Evolutionary conservation across 2,113 vertebrate species (phyloP).

Genomic region (Festucalex cinctus): DNA sequence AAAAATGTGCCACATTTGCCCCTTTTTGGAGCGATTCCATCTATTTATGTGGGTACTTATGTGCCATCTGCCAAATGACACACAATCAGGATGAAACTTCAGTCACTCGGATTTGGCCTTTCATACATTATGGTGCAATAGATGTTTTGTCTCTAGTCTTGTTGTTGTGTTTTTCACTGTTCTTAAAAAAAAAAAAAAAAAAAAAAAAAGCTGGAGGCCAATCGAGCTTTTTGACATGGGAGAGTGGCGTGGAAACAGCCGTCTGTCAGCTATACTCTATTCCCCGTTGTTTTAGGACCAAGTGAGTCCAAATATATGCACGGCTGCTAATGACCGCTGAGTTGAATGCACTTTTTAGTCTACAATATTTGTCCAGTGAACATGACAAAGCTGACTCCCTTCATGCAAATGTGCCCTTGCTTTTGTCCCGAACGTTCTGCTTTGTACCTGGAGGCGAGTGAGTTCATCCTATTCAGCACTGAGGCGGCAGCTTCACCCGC

Average conservation of each 20-base stretch:
- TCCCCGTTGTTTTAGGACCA: constrained; percentile 75
- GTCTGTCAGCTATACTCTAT: constrained; percentile 68
- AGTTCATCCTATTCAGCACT: background rate
- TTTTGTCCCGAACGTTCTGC: background rate
- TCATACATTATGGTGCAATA: background rate
- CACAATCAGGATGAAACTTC: constrained; percentile 2
- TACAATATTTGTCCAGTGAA: constrained; percentile 35
- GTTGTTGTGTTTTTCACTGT: constrained; percentile 27
- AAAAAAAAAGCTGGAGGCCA: constrained; percentile 52
- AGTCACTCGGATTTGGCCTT: background rate
- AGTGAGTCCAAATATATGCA: constrained; percentile 73
- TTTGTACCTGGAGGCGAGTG: background rate
- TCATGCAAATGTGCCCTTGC: constrained; percentile 3
- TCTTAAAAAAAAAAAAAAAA: constrained; percentile 38
- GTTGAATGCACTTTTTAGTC: constrained; percentile 50
- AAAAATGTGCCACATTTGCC: constrained; percentile 11
- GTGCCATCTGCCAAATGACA: constrained; percentile 5
- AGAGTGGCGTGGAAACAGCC: constrained; percentile 68
- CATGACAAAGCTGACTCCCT: constrained; percentile 41
- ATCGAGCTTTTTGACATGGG: constrained; percentile 54
- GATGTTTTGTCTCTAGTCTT: constrained; percentile 8
- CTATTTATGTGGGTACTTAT: background rate
- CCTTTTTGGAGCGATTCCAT: constrained; percentile 1
- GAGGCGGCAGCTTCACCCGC: constrained; percentile 31
- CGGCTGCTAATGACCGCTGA: constrained; percentile 65